Base-by-base conservation (phyloP, 2,797 vertebrate genomes). In the Typhlichthys eigenmanni region DNA sequence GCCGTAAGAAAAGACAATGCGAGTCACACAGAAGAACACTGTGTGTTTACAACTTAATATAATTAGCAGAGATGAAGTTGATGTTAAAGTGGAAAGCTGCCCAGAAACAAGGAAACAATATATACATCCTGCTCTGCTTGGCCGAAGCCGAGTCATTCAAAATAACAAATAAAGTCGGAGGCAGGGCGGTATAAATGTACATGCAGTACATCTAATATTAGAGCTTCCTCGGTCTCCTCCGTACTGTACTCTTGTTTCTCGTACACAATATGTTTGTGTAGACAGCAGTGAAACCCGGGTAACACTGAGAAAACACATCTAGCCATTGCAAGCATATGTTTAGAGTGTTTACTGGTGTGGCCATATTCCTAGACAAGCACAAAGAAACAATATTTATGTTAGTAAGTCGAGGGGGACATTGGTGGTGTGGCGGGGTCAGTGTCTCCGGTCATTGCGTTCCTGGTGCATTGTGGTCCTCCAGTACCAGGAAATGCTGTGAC, bases 71-170 rank as follows among this genome's bases (percentile, higher is more conserved):
- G 34, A 34, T 16, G 34, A 19, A 47, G 52, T 24, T 46, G 19
- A 43, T 34, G 4, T 14, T 13, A 34, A 47, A 34, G 45, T 46
- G 12, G 47, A 14, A 54, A 14, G 48, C 43, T 12, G 49, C 34
- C 53, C 58, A 74, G 69, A 79, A 79, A 67, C 75, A 86, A 68
- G 70, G 85, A 74, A 74, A 19, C 29, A 11, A 50, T 79, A 65
- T 83, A 85, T 79, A 62, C 66, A 51, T 54, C 51, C 17, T 68
- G 46, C 75, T 74, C 51, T 64, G 71, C 72, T 11, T 46, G 60
- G 43, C 68, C 32, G 58, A 58, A 53, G 29, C 64, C 68, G 46
- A 68, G 50, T 66, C 46, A 69, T 12, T 82, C 53, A 43, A 76
- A 65, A 80, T 75, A 81, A 62, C 47, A 47, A 85, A 84, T 80